Base-by-base conservation (phyloP, 2,113 vertebrate species). In the Smithornis capensis region DNA sequence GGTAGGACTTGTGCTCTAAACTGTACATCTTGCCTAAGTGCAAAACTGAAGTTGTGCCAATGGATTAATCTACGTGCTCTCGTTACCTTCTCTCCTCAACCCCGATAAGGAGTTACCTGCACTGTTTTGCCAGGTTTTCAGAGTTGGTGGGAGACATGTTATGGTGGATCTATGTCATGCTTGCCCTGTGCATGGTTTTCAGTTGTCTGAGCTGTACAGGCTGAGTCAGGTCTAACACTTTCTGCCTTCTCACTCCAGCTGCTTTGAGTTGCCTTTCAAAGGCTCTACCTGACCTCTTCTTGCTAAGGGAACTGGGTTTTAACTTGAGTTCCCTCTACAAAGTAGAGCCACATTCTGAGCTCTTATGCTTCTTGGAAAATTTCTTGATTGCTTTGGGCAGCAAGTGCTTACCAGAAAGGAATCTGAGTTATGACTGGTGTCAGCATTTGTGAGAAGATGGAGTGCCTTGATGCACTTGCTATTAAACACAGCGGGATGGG, bases 91-190 rank as follows among this genome's bases (percentile, higher is more conserved):
- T 57, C 44, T 78, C 14, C 24, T 53, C 12, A 31, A 5, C 16
- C 68, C n/a, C 68, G 57, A 9, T 8, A 19, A 23, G 1, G 21
- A 45, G 22, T 45, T 45, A 10, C 9, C 53, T 59, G 80, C 0
- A 0, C 15, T 42, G 10, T 60, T 59, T 4, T 0, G 4, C 25
- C n/a, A 24, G 11, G 12, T 47, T 77, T 49, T 53, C 2, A 1
- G 82, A 21, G 44, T 2, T 4, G 3, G 3, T 14, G 40, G 63
- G 35, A 44, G 38, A 11, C 1, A 0, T 0, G 0, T 60, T 40
- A 6, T 0, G 0, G 31, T n/a, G 37, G 22, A 45, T 23, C 16
- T 45, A 23, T 40, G 10, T 31, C 2, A 0, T 2, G 1, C 27
- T 69, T 60, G 33, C 28, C 35, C 42, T 12, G 29, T 40, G 33